Evolutionary conservation across 1,140 invertebrate genomes (phyloP).

Genomic region (Fopius arisanus): DNA sequence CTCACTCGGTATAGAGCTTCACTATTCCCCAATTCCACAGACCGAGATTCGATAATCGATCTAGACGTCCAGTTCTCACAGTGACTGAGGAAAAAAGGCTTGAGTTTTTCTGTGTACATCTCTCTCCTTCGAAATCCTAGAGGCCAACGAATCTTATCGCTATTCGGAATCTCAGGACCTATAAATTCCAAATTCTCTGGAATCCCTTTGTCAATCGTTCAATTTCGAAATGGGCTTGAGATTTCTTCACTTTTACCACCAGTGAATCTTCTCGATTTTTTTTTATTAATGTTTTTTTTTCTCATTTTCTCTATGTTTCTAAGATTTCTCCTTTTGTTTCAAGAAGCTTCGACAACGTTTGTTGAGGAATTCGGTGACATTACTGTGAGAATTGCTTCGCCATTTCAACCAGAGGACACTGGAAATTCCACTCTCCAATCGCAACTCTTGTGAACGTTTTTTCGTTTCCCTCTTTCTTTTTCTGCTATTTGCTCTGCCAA

Average conservation of each 20-base stretch:
- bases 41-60: slow-evolving; percentile 28
- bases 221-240: slow-evolving; percentile 13
- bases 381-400: background rate
- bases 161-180: slow-evolving; percentile 10
- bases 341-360: background rate
- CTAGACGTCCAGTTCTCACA: background rate
- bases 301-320: background rate
- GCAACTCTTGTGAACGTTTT: too few species aligned
- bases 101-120: background rate
- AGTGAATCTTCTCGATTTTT: background rate
- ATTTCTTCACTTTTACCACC: background rate
- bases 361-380: background rate
- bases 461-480: too few species aligned
- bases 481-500: too few species aligned
- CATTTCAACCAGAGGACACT: background rate
- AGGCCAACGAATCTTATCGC: slow-evolving; percentile 17
- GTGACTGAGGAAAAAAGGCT: background rate
- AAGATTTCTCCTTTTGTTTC: background rate
- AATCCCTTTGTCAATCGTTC: slow-evolving; percentile 25
- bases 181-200: slow-evolving; percentile 13
- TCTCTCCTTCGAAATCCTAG: background rate
- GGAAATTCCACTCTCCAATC: background rate
- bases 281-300: background rate
- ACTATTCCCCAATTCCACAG: background rate
- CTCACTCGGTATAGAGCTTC: background rate